Conservation (phyloP, 2,113 vertebrate genomes). For the Monarcha castaneiventris region DNA sequence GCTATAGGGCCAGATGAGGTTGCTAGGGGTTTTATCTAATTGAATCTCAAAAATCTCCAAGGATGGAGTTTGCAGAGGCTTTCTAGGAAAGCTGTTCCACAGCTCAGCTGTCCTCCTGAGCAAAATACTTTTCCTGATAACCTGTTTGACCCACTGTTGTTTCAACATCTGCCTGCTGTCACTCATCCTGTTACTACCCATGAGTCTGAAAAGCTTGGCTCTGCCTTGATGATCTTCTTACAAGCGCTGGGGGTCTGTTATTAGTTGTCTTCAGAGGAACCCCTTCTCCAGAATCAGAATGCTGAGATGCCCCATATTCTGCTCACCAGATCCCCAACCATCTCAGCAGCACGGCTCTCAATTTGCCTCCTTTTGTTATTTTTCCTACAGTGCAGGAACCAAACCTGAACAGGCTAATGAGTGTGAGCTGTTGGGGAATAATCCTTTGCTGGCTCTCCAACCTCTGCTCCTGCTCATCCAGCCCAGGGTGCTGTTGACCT, state of each 20-base stretch:
- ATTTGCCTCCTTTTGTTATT: background rate
- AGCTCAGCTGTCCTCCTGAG: background rate
- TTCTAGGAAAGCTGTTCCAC: background rate
- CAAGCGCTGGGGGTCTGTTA: rapidly evolving
- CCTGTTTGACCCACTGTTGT: background rate
- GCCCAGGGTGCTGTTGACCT: background rate
- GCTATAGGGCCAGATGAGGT: background rate
- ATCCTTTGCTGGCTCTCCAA: background rate
- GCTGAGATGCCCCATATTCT: background rate
- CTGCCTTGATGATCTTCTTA: background rate
- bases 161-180: background rate
- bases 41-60: background rate
- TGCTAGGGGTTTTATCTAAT: background rate
- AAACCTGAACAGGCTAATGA: background rate
- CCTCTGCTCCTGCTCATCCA: background rate
- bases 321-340: background rate
- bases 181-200: background rate
- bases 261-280: background rate
- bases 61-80: background rate
- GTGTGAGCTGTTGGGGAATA: rapidly evolving
- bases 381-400: background rate
- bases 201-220: background rate
- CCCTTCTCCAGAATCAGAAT: background rate
- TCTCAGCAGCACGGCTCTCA: background rate
- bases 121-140: background rate